Evolutionary conservation across 2,113 vertebrate genomes (phyloP).

Genomic region (Stercorarius parasiticus): DNA sequence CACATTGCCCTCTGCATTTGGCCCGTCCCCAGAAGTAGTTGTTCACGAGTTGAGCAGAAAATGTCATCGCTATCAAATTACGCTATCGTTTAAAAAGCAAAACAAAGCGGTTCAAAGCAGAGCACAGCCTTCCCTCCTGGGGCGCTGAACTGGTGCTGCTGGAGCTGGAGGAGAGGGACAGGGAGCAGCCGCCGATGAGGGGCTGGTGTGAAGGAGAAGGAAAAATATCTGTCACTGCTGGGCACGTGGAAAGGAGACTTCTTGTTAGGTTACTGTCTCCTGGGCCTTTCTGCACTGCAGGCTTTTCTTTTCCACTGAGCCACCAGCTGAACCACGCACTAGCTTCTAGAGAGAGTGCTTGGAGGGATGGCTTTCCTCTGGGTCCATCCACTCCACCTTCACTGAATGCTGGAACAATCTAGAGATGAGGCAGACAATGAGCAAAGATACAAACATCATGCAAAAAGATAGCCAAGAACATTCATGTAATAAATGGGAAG

Average conservation of each 20-base stretch:
- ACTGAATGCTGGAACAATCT: neutral
- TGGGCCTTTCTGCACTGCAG: neutral
- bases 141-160: neutral
- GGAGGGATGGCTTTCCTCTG: neutral
- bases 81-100: neutral
- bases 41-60: neutral
- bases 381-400: neutral
- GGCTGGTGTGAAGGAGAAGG: neutral
- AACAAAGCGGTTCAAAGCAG: neutral
- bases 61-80: neutral
- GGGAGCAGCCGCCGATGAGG: neutral
- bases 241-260: neutral
- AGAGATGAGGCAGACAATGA: neutral
- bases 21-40: neutral
- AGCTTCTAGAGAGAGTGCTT: neutral
- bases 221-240: neutral
- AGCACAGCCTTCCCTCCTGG: neutral
- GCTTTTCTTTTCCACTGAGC: neutral
- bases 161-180: neutral
- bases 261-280: too few relatives aligned
- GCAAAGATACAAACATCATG: accelerated
- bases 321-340: neutral
- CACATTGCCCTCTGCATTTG: neutral
- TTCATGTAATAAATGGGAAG: accelerated
- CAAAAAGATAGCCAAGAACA: neutral